These are phyloP conservation scores for Microtus pennsylvanicus DNA, from an alignment of 2,113 vertebrate species.

Conservation along the genomic window DNA sequence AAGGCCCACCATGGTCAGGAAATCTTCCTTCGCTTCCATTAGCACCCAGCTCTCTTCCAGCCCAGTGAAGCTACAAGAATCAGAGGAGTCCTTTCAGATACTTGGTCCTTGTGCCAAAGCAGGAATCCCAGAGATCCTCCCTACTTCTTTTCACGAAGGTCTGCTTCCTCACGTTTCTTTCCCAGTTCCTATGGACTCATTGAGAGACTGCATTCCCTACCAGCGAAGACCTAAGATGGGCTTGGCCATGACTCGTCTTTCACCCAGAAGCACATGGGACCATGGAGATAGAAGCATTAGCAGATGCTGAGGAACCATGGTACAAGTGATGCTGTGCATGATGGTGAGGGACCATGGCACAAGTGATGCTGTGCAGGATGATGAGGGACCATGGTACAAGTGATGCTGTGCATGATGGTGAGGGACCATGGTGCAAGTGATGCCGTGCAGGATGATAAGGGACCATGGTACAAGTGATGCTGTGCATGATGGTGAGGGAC, in stretches of 20 bases:
- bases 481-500: too few species aligned
- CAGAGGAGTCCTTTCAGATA: background rate
- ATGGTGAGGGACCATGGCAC: too few species aligned
- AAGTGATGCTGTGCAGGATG: too few species aligned
- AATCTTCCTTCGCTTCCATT: background rate
- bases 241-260: too few species aligned
- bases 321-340: too few species aligned
- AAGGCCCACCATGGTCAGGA: background rate
- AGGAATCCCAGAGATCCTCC: background rate
- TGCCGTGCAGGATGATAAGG: too few species aligned
- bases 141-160: background rate
- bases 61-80: background rate
- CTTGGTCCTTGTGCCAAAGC: background rate
- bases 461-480: too few species aligned
- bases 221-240: background rate
- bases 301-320: background rate
- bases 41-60: background rate
- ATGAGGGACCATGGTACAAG: accelerated
- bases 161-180: background rate
- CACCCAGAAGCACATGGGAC: background rate
- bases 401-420: too few species aligned
- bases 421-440: too few species aligned
- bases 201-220: background rate
- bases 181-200: background rate
- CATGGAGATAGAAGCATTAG: too few species aligned